Evolutionary conservation across 2,888 invertebrate species (phyloP).

Genomic region (Sylvicola cinctus): DNA sequence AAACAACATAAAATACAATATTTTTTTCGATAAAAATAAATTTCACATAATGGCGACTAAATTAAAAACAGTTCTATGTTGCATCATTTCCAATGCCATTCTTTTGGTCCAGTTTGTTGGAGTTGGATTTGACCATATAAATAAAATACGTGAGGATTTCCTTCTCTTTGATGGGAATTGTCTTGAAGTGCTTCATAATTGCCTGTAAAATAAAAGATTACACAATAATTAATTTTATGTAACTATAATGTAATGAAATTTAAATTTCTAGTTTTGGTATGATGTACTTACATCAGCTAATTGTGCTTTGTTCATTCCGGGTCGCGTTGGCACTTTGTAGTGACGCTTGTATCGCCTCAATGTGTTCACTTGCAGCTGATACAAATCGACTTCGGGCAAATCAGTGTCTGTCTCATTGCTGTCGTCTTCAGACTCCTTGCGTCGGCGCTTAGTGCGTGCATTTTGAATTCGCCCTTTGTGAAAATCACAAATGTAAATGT

Average conservation of each 20-base stretch:
- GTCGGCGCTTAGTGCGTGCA: slow-evolving; percentile 75
- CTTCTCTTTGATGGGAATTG: slow-evolving; percentile 85
- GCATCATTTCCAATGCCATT: slow-evolving; percentile 23
- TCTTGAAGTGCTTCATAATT: slow-evolving; percentile 86
- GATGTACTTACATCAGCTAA: slow-evolving; percentile 67
- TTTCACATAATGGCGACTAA: too few species aligned
- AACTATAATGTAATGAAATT: not conserved
- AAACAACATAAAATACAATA: not conserved
- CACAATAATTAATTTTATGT: slow-evolving; percentile 4
- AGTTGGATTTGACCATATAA: slow-evolving; percentile 84
- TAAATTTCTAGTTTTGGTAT: not conserved
- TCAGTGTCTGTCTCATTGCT: slow-evolving; percentile 86
- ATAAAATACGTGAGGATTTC: slow-evolving; percentile 89
- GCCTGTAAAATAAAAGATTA: slow-evolving; percentile 39
- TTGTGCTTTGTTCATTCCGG: slow-evolving; percentile 86
- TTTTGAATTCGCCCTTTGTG: slow-evolving; percentile 93
- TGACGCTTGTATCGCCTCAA: slow-evolving; percentile 81
- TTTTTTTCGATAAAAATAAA: too few species aligned
- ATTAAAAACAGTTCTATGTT: slow-evolving; percentile 7
- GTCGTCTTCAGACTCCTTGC: slow-evolving; percentile 87
- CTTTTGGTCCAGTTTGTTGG: slow-evolving; percentile 24
- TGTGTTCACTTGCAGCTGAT: slow-evolving; percentile 86
- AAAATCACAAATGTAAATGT: slow-evolving; percentile 91
- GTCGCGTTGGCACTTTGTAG: slow-evolving; percentile 77
- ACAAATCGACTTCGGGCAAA: slow-evolving; percentile 80